Percentiles rank a stretch among this genome's conserved stretches.
Conservation (phyloP, 2,797 vertebrate species). For the Pseudomugil gertrudae region DNA sequence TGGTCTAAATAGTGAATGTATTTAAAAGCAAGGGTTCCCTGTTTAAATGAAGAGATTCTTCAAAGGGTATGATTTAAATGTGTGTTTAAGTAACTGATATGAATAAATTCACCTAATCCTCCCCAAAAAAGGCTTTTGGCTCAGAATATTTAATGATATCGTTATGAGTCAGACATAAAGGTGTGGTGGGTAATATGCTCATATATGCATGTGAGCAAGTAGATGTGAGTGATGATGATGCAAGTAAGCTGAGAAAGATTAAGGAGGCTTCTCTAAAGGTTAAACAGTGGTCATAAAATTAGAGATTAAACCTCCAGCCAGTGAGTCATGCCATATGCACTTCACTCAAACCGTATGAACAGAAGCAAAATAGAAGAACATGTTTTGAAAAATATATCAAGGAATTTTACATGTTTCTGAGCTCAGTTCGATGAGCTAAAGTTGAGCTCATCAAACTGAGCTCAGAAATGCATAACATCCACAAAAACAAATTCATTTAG, state of each 20-base stretch:
- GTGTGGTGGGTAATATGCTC: neutral
- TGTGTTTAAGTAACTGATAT: neutral
- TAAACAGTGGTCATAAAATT: conserved; percentile 3
- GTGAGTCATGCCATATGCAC: conserved; percentile 4
- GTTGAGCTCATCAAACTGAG: too few relatives aligned
- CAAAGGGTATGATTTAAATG: too few relatives aligned
- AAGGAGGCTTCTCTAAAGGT: conserved; percentile 6
- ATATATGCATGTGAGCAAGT: neutral
- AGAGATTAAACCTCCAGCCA: neutral
- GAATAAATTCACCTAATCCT: neutral
- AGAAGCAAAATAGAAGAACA: neutral
- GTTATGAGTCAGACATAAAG: conserved; percentile 4
- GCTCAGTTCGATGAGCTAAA: neutral
- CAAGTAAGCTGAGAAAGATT: conserved; percentile 4
- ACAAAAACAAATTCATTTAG: too few relatives aligned
- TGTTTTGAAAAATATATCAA: neutral
- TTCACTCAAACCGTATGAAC: neutral
- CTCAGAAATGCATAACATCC: too few relatives aligned
- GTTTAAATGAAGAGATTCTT: too few relatives aligned
- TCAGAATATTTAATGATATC: neutral
- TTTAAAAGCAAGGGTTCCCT: neutral
- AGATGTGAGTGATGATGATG: neutral
- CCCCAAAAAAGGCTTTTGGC: neutral
- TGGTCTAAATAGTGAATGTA: neutral
- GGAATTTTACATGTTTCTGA: neutral